Evolutionary conservation across 1,140 invertebrate species (phyloP).

Genomic region (Cheumatopsyche charites): DNA sequence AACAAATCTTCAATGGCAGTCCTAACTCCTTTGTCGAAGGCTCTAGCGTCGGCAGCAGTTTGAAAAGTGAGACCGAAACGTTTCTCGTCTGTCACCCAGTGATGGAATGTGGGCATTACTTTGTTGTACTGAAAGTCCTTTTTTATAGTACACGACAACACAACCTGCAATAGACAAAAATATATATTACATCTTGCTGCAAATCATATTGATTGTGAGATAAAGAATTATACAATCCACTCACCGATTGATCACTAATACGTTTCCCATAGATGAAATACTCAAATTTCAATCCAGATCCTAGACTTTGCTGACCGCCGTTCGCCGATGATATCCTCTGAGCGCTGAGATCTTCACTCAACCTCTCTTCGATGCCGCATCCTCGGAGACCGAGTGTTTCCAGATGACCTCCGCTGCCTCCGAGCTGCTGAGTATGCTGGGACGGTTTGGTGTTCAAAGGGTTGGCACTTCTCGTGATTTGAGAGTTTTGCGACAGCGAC

Average conservation of each 20-base stretch:
- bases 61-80: conserved; percentile 95
- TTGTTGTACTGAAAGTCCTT: conserved; percentile 97
- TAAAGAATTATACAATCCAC: conserved; percentile 47
- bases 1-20: conserved; percentile 89
- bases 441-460: conserved; percentile 24
- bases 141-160: conserved; percentile 93
- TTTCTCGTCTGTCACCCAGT: conserved; percentile 95
- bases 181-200: no score
- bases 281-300: conserved; percentile 67
- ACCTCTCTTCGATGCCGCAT: conserved; percentile 26
- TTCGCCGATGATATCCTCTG: conserved; percentile 14
- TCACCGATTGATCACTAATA: conserved; percentile 90
- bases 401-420: conserved; percentile 44
- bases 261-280: conserved; percentile 91
- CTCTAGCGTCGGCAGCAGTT: conserved; percentile 89
- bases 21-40: conserved; percentile 91
- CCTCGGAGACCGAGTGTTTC: conserved; percentile 35
- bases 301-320: conserved; percentile 23
- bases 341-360: conserved; percentile 47
- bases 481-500: conserved; percentile 28
- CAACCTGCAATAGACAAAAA: conserved; percentile 76
- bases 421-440: conserved; percentile 33
- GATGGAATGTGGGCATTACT: conserved; percentile 98
- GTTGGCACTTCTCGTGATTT: conserved; percentile 37
- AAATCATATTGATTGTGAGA: no score